These are phyloP conservation scores for Desmodus rotundus DNA, from an alignment of 2,113 vertebrate species.

Conservation along the genomic window DNA sequence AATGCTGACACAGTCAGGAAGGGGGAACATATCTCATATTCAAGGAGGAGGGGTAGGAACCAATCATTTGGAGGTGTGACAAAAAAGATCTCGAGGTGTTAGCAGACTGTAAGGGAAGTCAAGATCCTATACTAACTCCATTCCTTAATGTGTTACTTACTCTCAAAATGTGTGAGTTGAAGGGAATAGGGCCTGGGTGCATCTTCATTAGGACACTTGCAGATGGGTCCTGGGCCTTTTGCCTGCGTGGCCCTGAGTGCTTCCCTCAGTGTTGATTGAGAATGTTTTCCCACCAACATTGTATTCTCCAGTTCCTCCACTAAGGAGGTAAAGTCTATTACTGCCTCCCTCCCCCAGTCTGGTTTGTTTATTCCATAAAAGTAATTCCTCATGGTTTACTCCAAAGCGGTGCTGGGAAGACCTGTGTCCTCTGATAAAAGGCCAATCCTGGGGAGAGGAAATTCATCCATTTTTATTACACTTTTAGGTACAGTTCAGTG, in stretches of 20 bases:
- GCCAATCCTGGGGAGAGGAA: neutral
- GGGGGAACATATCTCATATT: neutral
- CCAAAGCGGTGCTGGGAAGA: neutral
- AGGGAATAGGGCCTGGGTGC: neutral
- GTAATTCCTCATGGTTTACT: neutral
- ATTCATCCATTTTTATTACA: neutral
- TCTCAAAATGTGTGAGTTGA: neutral
- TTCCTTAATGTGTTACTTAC: neutral
- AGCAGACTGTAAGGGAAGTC: neutral
- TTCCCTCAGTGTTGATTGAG: neutral
- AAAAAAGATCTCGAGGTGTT: neutral
- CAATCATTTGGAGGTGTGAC: neutral
- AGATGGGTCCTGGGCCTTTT: neutral
- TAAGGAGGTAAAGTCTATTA: neutral
- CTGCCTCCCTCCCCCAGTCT: neutral
- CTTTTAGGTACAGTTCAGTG: neutral
- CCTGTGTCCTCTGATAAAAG: neutral
- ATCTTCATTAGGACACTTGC: neutral
- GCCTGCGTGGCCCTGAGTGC: neutral
- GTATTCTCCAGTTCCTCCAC: neutral
- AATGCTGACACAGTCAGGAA: neutral
- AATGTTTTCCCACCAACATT: neutral
- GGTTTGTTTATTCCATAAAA: neutral
- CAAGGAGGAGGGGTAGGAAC: neutral
- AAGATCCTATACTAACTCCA: neutral